Conservation (phyloP, 2,888 invertebrate species). For the Azorinus chamasolen region DNA sequence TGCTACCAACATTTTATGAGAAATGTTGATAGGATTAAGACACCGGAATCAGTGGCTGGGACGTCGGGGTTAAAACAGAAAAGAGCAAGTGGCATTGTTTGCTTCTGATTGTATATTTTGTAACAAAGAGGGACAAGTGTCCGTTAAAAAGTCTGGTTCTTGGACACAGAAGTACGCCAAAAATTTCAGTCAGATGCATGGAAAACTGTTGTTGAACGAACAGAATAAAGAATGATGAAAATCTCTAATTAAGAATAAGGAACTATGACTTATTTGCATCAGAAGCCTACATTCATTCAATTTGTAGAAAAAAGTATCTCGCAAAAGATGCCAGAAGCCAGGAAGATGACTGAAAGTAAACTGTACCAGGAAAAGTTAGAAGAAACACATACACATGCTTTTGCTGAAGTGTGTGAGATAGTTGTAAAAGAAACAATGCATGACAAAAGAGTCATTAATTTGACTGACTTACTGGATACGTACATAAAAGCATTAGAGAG, state of each 20-base stretch:
- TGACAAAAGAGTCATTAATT: conserved; percentile 5
- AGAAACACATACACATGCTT: conserved; percentile 6
- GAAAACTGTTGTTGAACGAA: conserved; percentile 7
- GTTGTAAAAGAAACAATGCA: conserved; percentile 10
- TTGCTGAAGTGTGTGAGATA: conserved; percentile 13
- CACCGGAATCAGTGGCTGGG: background rate
- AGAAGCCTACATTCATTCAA: conserved; percentile 14
- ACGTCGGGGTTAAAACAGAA: background rate
- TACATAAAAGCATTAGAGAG: conserved; percentile 17
- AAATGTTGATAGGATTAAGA: conserved; percentile 14
- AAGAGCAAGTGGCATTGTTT: conserved; percentile 9
- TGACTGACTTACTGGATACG: conserved; percentile 5
- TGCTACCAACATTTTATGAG: conserved; percentile 23
- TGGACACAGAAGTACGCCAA: conserved; percentile 7
- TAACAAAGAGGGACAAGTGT: conserved; percentile 5
- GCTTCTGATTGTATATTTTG: conserved; percentile 22
- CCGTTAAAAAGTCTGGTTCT: background rate
- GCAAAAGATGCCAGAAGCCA: conserved; percentile 2
- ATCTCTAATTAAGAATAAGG: conserved; percentile 10
- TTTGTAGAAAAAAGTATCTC: conserved; percentile 12
- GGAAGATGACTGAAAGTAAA: background rate
- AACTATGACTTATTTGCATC: conserved; percentile 16
- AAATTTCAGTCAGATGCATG: conserved; percentile 10
- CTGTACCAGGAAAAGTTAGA: conserved; percentile 4
- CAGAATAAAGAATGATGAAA: conserved; percentile 13